These are phyloP conservation scores for Eulemur coronatus DNA, from an alignment of 2,797 vertebrate genomes.

Conservation along the genomic window DNA sequence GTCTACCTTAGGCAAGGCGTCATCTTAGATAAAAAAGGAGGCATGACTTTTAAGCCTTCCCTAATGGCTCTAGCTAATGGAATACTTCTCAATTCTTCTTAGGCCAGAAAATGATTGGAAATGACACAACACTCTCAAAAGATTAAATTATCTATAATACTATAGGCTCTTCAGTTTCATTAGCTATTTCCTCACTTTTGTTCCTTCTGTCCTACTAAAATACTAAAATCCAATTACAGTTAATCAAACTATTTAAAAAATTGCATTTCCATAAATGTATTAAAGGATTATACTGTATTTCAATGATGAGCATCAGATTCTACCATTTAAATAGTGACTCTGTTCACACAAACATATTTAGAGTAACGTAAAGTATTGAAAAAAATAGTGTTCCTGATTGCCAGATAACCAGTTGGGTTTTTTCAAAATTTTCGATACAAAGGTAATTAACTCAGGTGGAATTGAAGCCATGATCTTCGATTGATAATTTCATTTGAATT, in stretches of 20 bases:
- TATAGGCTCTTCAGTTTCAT: not conserved
- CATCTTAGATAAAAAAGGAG: not conserved
- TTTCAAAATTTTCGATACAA: not conserved
- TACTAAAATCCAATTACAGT: not conserved
- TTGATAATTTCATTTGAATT: conserved; percentile 36
- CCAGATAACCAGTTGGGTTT: conserved; percentile 17
- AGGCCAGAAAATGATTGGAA: not conserved
- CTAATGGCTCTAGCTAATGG: not conserved
- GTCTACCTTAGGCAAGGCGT: not conserved
- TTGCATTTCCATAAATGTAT: conserved; percentile 4
- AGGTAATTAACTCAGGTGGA: not conserved
- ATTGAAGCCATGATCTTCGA: not conserved
- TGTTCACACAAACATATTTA: not conserved
- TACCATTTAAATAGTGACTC: not conserved
- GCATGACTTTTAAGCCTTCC: not conserved
- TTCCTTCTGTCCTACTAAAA: not conserved
- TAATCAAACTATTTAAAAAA: not conserved
- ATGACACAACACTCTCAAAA: not conserved
- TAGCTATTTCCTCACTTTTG: not conserved
- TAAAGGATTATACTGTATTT: not conserved
- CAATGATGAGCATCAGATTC: not conserved
- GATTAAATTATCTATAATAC: not conserved
- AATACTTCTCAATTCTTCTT: not conserved
- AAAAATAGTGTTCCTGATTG: not conserved
- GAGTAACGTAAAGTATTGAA: not conserved